Evolutionary conservation across 1,140 invertebrate species (phyloP), one percentile per base, ranked within the genome.

Genomic region (Tetranychus urticae): DNA sequence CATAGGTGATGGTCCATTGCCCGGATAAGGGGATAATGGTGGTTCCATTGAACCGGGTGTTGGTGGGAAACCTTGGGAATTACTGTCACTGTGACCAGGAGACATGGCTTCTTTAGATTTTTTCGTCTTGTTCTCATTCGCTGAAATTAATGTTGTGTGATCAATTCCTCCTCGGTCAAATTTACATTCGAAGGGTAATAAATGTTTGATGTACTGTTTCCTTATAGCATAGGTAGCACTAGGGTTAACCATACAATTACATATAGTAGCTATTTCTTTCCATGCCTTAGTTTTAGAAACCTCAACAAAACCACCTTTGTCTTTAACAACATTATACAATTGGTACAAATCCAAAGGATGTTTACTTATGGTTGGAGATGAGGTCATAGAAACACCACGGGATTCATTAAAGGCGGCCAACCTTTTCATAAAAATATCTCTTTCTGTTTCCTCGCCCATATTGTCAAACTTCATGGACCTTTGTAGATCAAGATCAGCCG

Each of bases 211-310:
- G 73, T 97, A 97, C 73, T 97, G 92, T 75, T 96, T 97, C 46
- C 90, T 79, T 54, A 97, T 75, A 33, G 90, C 97, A 70, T 96
- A 97, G 1, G 92, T 91, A 48, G 90, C 91, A 71, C 88, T 93
- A 63, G 90, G 93, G 52, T 89, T 94, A 14, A 88, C 88, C 39
- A 46, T 46, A 45, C 34, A 14, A 58, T 58, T 58, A 59, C 96
- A 76, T 58, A 86, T 75, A 47, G 85, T 86, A 55, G 91, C 91
- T 67, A 97, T 90, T 74, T 97, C 92, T 72, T 96, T 94, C 93
- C 93, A 97, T 62, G 88, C 88, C 74, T 97, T 97, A 70, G 88
- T 87, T 76, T 93, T 94, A 42, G 88, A 93, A 62, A 97, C 91
- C 83, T 96, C 90, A 74, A 91, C 82, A 80, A 96, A 93, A 71